These are phyloP conservation scores for Metalampra italica DNA, from an alignment of 2,888 invertebrate genomes.

Conservation along the genomic window DNA sequence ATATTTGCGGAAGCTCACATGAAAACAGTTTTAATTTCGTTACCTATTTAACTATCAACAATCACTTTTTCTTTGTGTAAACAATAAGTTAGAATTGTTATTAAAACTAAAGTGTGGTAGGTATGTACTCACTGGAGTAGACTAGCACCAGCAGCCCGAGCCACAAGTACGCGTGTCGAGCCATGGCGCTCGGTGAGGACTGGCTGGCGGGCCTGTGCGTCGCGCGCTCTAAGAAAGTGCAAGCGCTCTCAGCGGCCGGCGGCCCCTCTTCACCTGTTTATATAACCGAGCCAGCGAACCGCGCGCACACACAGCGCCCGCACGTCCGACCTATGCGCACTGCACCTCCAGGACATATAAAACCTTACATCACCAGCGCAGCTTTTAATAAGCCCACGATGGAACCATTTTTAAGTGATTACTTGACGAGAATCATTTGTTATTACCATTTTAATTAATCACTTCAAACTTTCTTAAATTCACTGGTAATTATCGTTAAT, in stretches of 20 bases:
- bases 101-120: slow-evolving; percentile 9
- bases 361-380: slow-evolving; percentile 37
- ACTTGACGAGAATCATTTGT: slow-evolving; percentile 21
- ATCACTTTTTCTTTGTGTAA: not conserved
- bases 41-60: no score
- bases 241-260: slow-evolving; percentile 67
- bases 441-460: slow-evolving; percentile 32
- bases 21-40: no score
- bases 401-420: slow-evolving; percentile 39
- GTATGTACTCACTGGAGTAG: slow-evolving; percentile 73
- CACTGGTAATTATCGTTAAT: not conserved
- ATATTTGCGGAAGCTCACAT: no score
- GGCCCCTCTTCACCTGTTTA: slow-evolving; percentile 78
- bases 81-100: not conserved
- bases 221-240: slow-evolving; percentile 71
- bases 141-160: slow-evolving; percentile 68
- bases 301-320: slow-evolving; percentile 45
- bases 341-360: slow-evolving; percentile 47
- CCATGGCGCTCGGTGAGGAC: slow-evolving; percentile 75
- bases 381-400: slow-evolving; percentile 59
- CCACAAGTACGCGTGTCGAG: slow-evolving; percentile 75
- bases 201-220: slow-evolving; percentile 42
- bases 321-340: slow-evolving; percentile 54
- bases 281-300: slow-evolving; percentile 62
- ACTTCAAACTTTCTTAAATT: slow-evolving; percentile 11